Percentiles rank a stretch among this genome's conserved stretches.
Conservation (phyloP, 2,888 invertebrate genomes). For the Pterostichus niger region DNA sequence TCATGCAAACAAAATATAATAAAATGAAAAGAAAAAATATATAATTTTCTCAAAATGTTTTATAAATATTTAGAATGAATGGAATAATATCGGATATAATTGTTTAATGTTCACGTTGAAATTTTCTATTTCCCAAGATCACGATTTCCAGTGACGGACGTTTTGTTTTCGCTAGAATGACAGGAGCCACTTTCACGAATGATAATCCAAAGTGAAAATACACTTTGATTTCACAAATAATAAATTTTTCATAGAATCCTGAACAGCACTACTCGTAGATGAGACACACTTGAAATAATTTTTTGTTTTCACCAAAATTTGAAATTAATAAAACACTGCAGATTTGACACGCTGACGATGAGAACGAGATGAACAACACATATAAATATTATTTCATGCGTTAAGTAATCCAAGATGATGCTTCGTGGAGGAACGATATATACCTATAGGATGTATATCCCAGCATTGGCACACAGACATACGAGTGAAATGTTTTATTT, state of each 20-base stretch:
- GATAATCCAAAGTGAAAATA: conserved; percentile 65
- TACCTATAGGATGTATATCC: conserved; percentile 85
- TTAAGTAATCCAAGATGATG: conserved; percentile 57
- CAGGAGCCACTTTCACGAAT: conserved; percentile 62
- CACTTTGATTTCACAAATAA: conserved; percentile 61
- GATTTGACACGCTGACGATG: conserved; percentile 17
- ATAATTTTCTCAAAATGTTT: conserved; percentile 2
- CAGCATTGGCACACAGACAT: conserved; percentile 83
- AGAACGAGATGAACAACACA: conserved; percentile 50
- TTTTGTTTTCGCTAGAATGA: conserved; percentile 45
- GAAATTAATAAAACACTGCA: conserved; percentile 19
- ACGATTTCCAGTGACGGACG: conserved; percentile 14
- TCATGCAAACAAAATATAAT: conserved; percentile 1
- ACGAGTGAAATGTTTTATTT: conserved; percentile 73
- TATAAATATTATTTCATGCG: conserved; percentile 52
- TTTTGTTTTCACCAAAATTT: conserved; percentile 27
- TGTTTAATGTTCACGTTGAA: conserved; percentile 12
- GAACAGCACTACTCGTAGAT: conserved; percentile 45
- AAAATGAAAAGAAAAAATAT: conserved; percentile 5
- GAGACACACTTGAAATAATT: conserved; percentile 33
- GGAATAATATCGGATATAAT: conserved; percentile 1
- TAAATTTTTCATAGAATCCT: conserved; percentile 51
- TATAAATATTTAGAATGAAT: neutral
- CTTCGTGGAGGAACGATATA: conserved; percentile 68
- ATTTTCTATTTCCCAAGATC: conserved; percentile 7